Conservation (phyloP, 2,113 vertebrate genomes). For the Grallaria varia region DNA sequence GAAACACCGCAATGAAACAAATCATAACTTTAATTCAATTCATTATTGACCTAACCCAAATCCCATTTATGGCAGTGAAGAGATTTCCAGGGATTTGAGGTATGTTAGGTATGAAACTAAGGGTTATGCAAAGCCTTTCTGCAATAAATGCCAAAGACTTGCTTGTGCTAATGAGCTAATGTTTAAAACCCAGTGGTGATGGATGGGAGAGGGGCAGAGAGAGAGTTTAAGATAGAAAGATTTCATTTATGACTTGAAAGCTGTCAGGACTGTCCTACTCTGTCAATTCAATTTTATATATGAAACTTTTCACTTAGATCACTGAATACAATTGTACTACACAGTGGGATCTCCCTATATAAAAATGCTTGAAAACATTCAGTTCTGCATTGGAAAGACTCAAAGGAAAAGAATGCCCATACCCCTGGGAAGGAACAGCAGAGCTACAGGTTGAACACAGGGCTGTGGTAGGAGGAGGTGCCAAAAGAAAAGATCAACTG, state of each 20-base stretch:
- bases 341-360: background rate
- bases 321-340: background rate
- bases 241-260: slow-evolving; percentile 1
- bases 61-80: background rate
- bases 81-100: background rate
- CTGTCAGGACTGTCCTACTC: background rate
- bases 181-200: background rate
- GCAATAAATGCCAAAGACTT: background rate
- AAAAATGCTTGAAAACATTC: background rate
- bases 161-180: background rate
- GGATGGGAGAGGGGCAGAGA: background rate
- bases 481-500: background rate
- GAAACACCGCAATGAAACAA: background rate
- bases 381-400: background rate
- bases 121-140: background rate
- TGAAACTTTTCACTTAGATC: background rate
- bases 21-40: background rate
- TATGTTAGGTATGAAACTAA: background rate
- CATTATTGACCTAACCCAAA: background rate
- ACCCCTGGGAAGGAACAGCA: background rate
- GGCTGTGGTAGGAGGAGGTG: background rate
- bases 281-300: background rate
- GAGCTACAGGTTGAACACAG: background rate
- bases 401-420: background rate
- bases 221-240: background rate